Conservation (phyloP, 2,888 invertebrate genomes). For the Ephialtes manifestator region DNA sequence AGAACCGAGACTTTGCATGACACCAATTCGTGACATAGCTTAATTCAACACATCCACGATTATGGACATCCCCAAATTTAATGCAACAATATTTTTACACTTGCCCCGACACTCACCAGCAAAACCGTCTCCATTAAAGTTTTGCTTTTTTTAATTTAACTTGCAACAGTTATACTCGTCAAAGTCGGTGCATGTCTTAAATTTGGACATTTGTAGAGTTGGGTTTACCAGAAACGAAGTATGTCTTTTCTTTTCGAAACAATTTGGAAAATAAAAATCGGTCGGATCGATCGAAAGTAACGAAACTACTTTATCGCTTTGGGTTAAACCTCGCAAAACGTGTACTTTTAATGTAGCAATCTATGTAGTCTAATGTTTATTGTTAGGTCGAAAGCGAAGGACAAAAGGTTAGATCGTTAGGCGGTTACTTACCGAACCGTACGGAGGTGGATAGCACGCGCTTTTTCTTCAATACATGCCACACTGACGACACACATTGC, state of each 20-base stretch:
- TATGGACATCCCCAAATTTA: too few species aligned
- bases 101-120: too few species aligned
- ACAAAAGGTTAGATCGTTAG: constrained; percentile 65
- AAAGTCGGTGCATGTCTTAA: too few species aligned
- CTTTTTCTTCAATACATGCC: constrained; percentile 74
- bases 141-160: too few species aligned
- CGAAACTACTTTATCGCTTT: constrained; percentile 37
- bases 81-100: too few species aligned
- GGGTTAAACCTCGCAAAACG: constrained; percentile 47
- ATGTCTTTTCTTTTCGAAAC: neutral
- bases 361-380: constrained; percentile 56
- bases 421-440: constrained; percentile 77
- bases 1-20: too few species aligned
- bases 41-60: too few species aligned
- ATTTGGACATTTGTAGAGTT: too few species aligned
- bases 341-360: constrained; percentile 44
- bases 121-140: too few species aligned
- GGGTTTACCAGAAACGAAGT: too few species aligned
- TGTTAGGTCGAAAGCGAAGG: constrained; percentile 67
- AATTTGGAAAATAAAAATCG: neutral
- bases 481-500: constrained; percentile 67
- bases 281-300: constrained; percentile 54
- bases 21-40: too few species aligned
- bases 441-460: constrained; percentile 71
- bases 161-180: too few species aligned